These are phyloP conservation scores for Clarias platycephalus DNA, from an alignment of 2,797 vertebrate genomes.

Conservation along the genomic window DNA sequence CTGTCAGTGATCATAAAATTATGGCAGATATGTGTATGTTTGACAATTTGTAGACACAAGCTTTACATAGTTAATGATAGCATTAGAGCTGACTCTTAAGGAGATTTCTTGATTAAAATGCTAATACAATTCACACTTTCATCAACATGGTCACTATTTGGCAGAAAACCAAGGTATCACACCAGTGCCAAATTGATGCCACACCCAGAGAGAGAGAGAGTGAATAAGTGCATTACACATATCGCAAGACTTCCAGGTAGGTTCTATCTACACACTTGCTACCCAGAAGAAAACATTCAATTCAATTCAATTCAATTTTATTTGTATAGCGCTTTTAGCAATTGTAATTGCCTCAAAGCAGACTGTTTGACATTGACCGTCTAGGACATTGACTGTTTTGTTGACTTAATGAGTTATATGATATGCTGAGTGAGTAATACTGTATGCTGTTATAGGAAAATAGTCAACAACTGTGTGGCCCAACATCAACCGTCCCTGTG, in stretches of 20 bases:
- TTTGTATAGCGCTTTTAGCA: too few relatives aligned
- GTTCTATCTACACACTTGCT: neutral
- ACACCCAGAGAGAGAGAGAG: neutral
- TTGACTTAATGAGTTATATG: too few relatives aligned
- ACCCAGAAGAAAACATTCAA: neutral
- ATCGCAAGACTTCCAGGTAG: neutral
- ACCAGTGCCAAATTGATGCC: neutral
- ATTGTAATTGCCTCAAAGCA: too few relatives aligned
- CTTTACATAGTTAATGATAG: neutral
- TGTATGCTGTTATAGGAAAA: neutral
- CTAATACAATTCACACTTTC: neutral
- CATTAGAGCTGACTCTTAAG: neutral
- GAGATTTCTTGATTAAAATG: neutral
- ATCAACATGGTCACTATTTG: neutral
- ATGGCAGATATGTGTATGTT: neutral
- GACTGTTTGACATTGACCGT: too few relatives aligned
- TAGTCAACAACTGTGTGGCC: neutral
- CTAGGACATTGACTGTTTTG: neutral
- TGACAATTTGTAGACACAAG: neutral
- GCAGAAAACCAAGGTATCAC: neutral
- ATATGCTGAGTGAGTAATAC: neutral
- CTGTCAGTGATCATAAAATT: too few relatives aligned
- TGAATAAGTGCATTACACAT: neutral
- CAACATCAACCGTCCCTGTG: neutral
- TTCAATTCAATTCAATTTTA: too few relatives aligned